These are phyloP conservation scores for Valencia hispanica DNA, from an alignment of 2,797 vertebrate species.

Conservation along the genomic window DNA sequence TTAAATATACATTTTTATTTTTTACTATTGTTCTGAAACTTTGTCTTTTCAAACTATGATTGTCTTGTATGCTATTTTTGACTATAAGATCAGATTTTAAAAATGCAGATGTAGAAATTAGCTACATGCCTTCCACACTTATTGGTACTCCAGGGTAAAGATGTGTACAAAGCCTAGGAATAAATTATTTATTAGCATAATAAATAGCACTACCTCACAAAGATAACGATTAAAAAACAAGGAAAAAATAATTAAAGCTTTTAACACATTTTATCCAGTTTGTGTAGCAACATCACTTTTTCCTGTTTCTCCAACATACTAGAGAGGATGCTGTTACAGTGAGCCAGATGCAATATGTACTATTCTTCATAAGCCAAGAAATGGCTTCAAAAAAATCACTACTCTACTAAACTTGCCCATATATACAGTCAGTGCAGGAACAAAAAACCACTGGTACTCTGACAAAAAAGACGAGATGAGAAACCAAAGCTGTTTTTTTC, in stretches of 20 bases:
- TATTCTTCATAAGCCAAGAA: background rate
- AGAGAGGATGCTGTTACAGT: too few relatives aligned
- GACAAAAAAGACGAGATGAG: too few relatives aligned
- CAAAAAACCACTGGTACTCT: background rate
- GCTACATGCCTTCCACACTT: background rate
- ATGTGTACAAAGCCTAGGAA: background rate
- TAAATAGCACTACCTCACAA: background rate
- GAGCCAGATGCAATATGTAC: background rate
- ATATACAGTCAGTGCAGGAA: background rate
- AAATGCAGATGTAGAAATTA: conserved; percentile 14
- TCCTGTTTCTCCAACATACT: background rate
- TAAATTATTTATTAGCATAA: background rate
- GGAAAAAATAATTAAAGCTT: background rate
- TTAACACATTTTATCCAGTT: background rate
- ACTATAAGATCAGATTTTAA: background rate
- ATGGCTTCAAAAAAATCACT: background rate
- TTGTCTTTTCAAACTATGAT: background rate
- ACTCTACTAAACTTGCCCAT: background rate
- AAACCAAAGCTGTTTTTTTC: too few relatives aligned
- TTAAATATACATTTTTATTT: background rate
- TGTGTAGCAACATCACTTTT: background rate
- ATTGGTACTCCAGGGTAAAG: background rate
- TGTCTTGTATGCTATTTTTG: background rate
- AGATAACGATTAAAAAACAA: background rate
- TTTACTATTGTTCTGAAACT: background rate